phyloP scores from a whole-genome alignment of 2,797 vertebrate species.

The Crotalus adamanteus region DNA sequence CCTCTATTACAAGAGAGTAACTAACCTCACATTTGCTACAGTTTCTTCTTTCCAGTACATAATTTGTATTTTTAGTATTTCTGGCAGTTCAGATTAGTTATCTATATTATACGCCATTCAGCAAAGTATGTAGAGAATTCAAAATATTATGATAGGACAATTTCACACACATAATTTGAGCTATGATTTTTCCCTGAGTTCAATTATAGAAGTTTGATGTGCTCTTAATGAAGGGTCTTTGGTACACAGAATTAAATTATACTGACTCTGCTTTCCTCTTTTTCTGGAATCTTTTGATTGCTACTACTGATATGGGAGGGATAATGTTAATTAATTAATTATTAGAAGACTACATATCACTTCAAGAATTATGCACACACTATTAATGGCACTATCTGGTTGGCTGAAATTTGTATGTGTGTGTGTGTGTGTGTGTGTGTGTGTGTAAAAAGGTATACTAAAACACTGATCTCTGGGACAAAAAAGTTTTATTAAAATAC shows the following conservation, averaged over 20 bases:
- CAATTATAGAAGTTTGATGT: slow-evolving; percentile 22
- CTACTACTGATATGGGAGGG: background rate
- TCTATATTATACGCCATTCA: slow-evolving; percentile 17
- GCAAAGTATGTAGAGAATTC: slow-evolving; percentile 19
- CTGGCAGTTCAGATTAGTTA: background rate
- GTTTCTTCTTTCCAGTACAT: background rate
- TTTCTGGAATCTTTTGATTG: slow-evolving; percentile 17
- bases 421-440: too few species aligned
- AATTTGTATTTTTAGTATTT: slow-evolving; percentile 2
- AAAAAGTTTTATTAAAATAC: too few species aligned
- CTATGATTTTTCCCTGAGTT: background rate
- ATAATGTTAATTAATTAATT: slow-evolving; percentile 47
- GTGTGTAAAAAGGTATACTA: too few species aligned
- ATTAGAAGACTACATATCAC: slow-evolving; percentile 26
- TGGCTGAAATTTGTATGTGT: too few species aligned
- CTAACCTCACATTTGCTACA: background rate
- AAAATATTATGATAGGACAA: slow-evolving; percentile 9
- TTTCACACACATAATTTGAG: slow-evolving; percentile 2
- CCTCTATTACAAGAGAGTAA: rapidly evolving
- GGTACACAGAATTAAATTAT: background rate
- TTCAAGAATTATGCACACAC: slow-evolving; percentile 12
- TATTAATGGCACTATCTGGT: slow-evolving; percentile 15
- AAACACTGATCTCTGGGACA: too few species aligned
- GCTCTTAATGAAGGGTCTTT: slow-evolving; percentile 26
- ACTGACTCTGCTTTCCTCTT: background rate